Percentiles rank a stretch among this genome's conserved stretches.
Evolutionary conservation across 1,140 invertebrate species (phyloP).

Genomic region (Monochamus saltuarius): DNA sequence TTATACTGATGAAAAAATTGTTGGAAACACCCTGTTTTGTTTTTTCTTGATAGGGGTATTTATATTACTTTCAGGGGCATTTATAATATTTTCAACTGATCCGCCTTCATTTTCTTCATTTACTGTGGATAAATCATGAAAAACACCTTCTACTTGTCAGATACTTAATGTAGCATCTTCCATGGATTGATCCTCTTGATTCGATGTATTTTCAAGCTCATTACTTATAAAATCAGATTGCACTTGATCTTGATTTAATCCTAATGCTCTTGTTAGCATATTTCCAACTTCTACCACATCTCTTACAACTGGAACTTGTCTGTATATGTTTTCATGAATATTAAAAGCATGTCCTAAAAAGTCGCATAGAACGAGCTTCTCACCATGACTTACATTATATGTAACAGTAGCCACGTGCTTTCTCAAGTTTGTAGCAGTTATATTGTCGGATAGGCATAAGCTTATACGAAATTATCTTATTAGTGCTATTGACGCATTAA

Average conservation of each 20-base stretch:
- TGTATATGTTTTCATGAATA: constrained; percentile 5
- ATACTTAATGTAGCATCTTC: no score
- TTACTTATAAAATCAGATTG: no score
- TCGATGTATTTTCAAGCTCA: no score
- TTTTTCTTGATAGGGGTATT: background rate
- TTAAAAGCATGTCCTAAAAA: background rate
- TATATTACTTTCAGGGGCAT: background rate
- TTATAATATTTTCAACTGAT: background rate
- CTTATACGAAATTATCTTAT: no score
- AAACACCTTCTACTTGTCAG: no score
- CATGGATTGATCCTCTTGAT: no score
- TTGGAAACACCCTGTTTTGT: background rate
- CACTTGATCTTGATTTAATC: no score
- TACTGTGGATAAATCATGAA: no score
- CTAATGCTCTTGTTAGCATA: background rate
- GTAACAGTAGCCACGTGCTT: constrained; percentile 1
- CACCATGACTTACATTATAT: background rate
- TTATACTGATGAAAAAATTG: background rate
- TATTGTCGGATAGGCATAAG: background rate
- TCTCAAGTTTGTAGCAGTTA: constrained; percentile 3
- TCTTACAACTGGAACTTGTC: constrained; percentile 1
- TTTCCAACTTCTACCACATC: background rate
- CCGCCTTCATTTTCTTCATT: background rate
- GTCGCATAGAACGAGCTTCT: background rate
- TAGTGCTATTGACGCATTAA: no score